phyloP scores from a whole-genome alignment of 1,140 invertebrate genomes.

The Micrasema longulum region DNA sequence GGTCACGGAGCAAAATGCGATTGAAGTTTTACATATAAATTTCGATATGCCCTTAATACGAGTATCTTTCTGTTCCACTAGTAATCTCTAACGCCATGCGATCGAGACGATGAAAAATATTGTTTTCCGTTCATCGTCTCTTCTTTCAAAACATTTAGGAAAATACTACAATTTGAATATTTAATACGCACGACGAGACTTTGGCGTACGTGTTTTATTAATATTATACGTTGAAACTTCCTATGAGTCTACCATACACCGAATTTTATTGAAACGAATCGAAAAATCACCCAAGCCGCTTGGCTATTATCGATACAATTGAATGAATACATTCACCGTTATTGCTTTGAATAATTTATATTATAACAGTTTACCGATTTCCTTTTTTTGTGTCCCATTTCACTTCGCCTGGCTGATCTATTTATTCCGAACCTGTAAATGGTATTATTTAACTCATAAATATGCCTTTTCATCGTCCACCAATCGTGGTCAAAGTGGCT shows the following conservation, averaged over 20 bases:
- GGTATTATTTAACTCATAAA: slow-evolving; percentile 23
- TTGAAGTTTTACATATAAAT: too few species aligned
- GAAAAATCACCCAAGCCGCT: slow-evolving; percentile 7
- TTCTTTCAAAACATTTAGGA: too few species aligned
- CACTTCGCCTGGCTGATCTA: slow-evolving; percentile 23
- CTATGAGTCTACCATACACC: too few species aligned
- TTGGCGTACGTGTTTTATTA: too few species aligned
- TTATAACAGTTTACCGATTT: slow-evolving; percentile 21
- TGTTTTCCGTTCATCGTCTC: too few species aligned
- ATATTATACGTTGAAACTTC: too few species aligned
- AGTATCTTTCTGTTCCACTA: too few species aligned
- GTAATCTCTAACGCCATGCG: too few species aligned
- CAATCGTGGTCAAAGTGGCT: slow-evolving; percentile 16
- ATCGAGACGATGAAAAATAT: too few species aligned
- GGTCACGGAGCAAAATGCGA: slow-evolving; percentile 17
- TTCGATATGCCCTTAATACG: too few species aligned
- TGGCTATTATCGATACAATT: not conserved
- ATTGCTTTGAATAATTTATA: slow-evolving; percentile 16
- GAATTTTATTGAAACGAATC: not conserved
- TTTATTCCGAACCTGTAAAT: slow-evolving; percentile 33
- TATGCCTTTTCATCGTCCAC: slow-evolving; percentile 24
- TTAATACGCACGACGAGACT: too few species aligned
- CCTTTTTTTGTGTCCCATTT: slow-evolving; percentile 14
- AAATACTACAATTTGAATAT: too few species aligned
- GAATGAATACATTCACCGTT: slow-evolving; percentile 11